Conservation (phyloP, 2,113 vertebrate genomes). For the Callipepla squamata region DNA sequence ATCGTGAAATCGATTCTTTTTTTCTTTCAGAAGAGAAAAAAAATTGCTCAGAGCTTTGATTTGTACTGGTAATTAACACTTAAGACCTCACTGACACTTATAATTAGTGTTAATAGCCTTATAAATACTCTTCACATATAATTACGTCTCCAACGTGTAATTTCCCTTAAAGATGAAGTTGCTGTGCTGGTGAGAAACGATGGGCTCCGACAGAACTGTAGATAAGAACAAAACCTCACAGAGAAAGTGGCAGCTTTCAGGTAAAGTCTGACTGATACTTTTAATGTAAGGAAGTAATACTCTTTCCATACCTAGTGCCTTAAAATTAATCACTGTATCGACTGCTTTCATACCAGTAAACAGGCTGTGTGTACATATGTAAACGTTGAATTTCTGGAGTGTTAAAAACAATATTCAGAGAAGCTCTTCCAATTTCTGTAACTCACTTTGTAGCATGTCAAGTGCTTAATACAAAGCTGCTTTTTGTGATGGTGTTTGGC, state of each 20-base stretch:
- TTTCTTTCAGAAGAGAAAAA: neutral
- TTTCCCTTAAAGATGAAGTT: neutral
- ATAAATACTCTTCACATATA: slow-evolving; percentile 20
- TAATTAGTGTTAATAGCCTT: slow-evolving; percentile 25
- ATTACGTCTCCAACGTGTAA: neutral
- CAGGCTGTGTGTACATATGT: neutral
- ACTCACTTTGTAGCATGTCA: neutral
- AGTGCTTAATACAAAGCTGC: neutral
- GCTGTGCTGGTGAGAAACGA: neutral
- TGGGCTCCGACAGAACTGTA: neutral
- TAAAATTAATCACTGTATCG: neutral
- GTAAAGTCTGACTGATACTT: neutral
- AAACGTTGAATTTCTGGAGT: neutral
- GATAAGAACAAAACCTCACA: neutral
- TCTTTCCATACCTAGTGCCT: neutral
- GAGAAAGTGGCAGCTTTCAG: neutral
- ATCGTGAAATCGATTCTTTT: neutral
- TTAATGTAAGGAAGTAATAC: neutral
- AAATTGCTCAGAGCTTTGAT: neutral
- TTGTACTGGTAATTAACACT: neutral
- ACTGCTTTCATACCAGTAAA: neutral
- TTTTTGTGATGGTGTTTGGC: neutral
- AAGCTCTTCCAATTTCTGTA: neutral
- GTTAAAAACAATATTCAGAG: neutral
- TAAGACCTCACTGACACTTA: neutral